A percentile compares a stretch with the other conserved stretches of the same genome.
Conservation (phyloP, 2,113 vertebrate species). For the Axis porcinus region DNA sequence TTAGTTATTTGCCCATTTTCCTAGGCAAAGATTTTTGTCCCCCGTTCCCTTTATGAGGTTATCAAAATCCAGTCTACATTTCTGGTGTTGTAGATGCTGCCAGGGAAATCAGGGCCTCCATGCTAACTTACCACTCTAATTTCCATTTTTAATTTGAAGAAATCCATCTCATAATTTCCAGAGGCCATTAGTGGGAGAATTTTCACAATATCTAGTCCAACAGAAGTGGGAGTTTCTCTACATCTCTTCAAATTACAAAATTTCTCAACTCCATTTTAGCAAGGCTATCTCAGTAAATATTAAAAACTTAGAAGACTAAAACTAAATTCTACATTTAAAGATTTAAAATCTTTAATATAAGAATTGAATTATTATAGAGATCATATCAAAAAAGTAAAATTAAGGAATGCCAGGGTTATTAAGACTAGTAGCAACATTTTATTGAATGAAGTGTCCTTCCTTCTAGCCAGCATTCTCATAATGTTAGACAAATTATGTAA, state of each 20-base stretch:
- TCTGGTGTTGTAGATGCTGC: background rate
- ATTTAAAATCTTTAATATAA: background rate
- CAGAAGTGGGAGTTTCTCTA: background rate
- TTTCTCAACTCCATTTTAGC: background rate
- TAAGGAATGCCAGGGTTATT: background rate
- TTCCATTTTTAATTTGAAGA: background rate
- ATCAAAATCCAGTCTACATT: background rate
- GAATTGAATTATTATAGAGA: background rate
- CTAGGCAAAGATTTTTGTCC: background rate
- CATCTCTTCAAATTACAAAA: background rate
- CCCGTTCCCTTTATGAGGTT: background rate
- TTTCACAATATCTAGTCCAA: background rate
- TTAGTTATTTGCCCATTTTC: background rate
- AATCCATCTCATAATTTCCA: background rate
- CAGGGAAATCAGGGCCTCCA: background rate
- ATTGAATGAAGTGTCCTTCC: background rate
- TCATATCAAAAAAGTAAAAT: background rate
- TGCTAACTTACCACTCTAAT: background rate
- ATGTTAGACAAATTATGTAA: background rate
- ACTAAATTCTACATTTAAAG: background rate
- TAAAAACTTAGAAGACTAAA: constrained; percentile 1
- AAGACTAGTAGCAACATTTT: background rate
- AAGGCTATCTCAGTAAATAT: background rate
- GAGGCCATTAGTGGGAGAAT: background rate
- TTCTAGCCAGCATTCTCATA: background rate